phyloP scores from a whole-genome alignment of 2,797 vertebrate species.

The Rhabdophis nuchalis region DNA sequence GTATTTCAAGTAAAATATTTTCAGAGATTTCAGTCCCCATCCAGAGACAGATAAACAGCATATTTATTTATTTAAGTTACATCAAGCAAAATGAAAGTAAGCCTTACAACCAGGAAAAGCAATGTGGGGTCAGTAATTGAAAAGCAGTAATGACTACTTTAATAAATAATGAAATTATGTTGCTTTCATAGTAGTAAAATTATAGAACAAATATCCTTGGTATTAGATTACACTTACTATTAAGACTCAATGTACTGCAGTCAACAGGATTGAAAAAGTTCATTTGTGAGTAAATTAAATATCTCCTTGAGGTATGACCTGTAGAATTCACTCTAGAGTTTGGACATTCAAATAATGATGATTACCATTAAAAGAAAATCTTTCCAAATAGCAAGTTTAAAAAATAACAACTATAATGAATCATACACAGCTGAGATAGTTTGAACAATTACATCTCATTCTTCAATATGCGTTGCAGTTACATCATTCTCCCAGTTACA shows the following conservation, averaged over 20 bases:
- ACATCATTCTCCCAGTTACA: background rate
- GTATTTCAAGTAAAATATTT: constrained; percentile 49
- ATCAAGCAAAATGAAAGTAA: constrained; percentile 75
- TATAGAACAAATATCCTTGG: constrained; percentile 69
- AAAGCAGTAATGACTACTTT: constrained; percentile 66
- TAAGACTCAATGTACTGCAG: constrained; percentile 49
- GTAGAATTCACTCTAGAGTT: constrained; percentile 45
- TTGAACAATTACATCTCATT: constrained; percentile 36
- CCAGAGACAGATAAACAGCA: constrained; percentile 75
- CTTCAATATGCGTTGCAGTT: constrained; percentile 5
- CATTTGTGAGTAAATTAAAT: constrained; percentile 35
- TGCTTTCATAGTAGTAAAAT: constrained; percentile 70
- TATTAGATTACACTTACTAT: constrained; percentile 64
- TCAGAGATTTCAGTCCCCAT: constrained; percentile 76
- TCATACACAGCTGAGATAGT: constrained; percentile 25
- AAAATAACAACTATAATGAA: constrained; percentile 61
- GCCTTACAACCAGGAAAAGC: constrained; percentile 77
- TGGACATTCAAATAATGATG: constrained; percentile 44
- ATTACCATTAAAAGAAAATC: constrained; percentile 37
- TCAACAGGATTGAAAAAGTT: constrained; percentile 52
- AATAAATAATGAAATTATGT: constrained; percentile 70
- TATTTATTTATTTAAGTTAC: constrained; percentile 76
- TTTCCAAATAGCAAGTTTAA: constrained; percentile 65
- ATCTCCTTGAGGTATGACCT: constrained; percentile 27
- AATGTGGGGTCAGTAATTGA: constrained; percentile 73